phyloP scores from a whole-genome alignment of 2,113 vertebrate species.

The Psittacus erithacus region DNA sequence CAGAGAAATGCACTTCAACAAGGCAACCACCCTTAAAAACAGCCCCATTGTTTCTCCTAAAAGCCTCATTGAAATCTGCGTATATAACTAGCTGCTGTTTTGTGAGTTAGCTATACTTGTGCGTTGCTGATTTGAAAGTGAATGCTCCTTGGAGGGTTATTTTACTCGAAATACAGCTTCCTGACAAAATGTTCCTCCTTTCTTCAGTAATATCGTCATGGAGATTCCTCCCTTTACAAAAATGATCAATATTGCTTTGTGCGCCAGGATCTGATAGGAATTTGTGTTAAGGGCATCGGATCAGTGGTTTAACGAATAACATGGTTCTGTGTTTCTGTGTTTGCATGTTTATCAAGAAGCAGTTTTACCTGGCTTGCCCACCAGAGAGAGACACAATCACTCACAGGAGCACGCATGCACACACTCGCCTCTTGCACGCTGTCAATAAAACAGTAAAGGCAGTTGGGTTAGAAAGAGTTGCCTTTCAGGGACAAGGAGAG shows the following conservation, averaged over 20 bases:
- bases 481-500: neutral
- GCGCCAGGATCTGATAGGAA: neutral
- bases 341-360: neutral
- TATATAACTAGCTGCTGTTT: conserved; percentile 56
- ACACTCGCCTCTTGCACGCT: neutral
- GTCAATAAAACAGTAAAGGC: neutral
- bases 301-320: neutral
- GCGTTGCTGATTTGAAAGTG: conserved; percentile 26
- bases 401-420: neutral
- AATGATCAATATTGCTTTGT: conserved; percentile 20
- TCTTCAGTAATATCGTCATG: neutral
- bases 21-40: conserved; percentile 56
- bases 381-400: conserved; percentile 22
- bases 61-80: conserved; percentile 55
- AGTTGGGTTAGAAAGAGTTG: neutral
- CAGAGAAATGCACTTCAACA: conserved; percentile 60
- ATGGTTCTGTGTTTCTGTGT: neutral
- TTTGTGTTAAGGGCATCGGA: neutral
- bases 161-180: conserved; percentile 33
- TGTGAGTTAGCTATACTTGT: conserved; percentile 34
- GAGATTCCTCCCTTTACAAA: neutral
- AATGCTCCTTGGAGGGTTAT: conserved; percentile 42
- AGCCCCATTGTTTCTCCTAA: conserved; percentile 54
- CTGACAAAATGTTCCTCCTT: neutral
- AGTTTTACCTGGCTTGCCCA: conserved; percentile 41